phyloP scores from a whole-genome alignment of 1,140 invertebrate species.

The Trachymyrmex cornetzi region DNA sequence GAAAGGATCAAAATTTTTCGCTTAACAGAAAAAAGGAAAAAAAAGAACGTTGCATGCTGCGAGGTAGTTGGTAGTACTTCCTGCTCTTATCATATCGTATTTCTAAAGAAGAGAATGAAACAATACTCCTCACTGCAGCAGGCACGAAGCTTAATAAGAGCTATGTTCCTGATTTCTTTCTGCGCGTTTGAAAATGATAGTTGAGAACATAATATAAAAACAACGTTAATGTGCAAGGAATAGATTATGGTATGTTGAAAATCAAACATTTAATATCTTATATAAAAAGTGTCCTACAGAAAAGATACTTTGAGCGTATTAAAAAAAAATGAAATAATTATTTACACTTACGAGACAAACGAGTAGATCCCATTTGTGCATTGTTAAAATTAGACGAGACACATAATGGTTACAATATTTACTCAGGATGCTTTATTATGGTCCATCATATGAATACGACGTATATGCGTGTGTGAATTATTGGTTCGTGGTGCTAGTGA shows the following conservation, averaged over 20 bases:
- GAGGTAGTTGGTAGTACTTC: conserved; percentile 74
- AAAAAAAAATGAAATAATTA: conserved; percentile 72
- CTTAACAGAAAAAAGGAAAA: conserved; percentile 56
- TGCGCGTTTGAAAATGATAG: conserved; percentile 79
- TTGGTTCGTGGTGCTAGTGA: conserved; percentile 84
- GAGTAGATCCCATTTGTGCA: conserved; percentile 79
- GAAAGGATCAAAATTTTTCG: conserved; percentile 62
- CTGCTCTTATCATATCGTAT: conserved; percentile 75
- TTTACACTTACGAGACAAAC: conserved; percentile 72
- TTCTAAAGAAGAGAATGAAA: conserved; percentile 59
- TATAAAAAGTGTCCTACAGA: conserved; percentile 68
- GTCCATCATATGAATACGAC: conserved; percentile 82
- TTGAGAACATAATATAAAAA: conserved; percentile 66
- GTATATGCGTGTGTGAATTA: conserved; percentile 82
- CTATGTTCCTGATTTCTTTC: conserved; percentile 81
- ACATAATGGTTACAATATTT: conserved; percentile 86
- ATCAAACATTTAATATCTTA: conserved; percentile 80
- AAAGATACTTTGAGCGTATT: conserved; percentile 63
- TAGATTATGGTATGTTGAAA: conserved; percentile 78
- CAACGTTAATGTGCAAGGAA: conserved; percentile 69
- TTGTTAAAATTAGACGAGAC: conserved; percentile 83
- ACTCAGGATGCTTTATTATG: conserved; percentile 87
- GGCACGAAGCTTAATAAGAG: conserved; percentile 70
- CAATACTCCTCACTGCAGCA: conserved; percentile 71
- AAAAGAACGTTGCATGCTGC: conserved; percentile 75